Evolutionary conservation across 2,113 vertebrate species (phyloP).

Genomic region (Madoqua kirkii): DNA sequence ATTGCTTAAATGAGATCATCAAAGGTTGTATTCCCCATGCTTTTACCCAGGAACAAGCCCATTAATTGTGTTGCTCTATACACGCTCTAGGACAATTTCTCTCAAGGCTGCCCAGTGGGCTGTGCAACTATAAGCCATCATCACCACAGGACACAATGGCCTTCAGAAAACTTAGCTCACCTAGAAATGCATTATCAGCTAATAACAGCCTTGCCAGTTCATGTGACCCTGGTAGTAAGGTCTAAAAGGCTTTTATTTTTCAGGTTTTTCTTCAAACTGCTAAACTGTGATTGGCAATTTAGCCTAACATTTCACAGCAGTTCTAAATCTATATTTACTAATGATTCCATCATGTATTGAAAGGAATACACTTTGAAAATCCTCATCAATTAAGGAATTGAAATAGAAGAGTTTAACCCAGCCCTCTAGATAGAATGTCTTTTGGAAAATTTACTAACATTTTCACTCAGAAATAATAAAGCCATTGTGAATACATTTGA

Average conservation of each 20-base stretch:
- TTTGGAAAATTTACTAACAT: background rate
- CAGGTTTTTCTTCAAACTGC: slow-evolving; percentile 51
- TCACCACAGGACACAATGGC: slow-evolving; percentile 59
- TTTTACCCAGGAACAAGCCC: slow-evolving; percentile 28
- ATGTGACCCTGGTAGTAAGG: slow-evolving; percentile 25
- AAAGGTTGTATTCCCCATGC: background rate
- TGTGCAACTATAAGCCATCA: slow-evolving; percentile 37
- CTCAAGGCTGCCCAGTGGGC: slow-evolving; percentile 39
- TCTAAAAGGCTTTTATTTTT: slow-evolving; percentile 67
- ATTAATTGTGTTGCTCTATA: slow-evolving; percentile 49
- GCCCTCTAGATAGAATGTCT: background rate
- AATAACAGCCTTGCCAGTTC: slow-evolving; percentile 64
- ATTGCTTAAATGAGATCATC: background rate
- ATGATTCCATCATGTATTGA: slow-evolving; percentile 50
- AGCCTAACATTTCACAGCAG: slow-evolving; percentile 71
- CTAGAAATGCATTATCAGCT: slow-evolving; percentile 63
- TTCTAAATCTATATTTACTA: slow-evolving; percentile 70
- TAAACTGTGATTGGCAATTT: slow-evolving; percentile 57
- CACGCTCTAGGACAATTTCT: slow-evolving; percentile 35
- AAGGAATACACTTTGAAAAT: slow-evolving; percentile 56
- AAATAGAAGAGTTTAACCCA: slow-evolving; percentile 7
- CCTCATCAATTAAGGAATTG: slow-evolving; percentile 35
- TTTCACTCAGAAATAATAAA: slow-evolving; percentile 22
- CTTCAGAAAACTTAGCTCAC: slow-evolving; percentile 61
- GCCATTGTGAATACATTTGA: background rate